Percentiles rank a stretch among this genome's conserved stretches.
phyloP scores from a whole-genome alignment of 2,797 vertebrate genomes.

The Pygocentrus nattereri region DNA sequence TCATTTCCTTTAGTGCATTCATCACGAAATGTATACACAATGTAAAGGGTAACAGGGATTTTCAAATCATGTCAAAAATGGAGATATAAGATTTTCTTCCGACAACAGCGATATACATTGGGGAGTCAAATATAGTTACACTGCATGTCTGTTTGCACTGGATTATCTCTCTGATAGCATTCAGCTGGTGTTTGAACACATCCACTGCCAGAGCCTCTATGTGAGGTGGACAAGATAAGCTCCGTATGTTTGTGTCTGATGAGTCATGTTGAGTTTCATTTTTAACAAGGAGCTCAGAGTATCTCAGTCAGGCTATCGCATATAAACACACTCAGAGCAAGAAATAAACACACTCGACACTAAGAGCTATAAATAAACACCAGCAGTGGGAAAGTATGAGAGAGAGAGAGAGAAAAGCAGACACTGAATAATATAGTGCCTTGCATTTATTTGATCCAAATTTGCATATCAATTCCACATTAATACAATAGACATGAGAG shows the following conservation, averaged over 20 bases:
- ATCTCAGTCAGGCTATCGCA: not conserved
- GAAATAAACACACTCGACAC: not conserved
- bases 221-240: not conserved
- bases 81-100: too few relatives aligned
- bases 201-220: not conserved
- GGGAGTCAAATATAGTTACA: too few relatives aligned
- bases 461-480: not conserved
- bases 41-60: too few relatives aligned
- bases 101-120: too few relatives aligned
- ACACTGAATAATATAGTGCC: not conserved
- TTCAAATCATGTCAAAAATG: too few relatives aligned
- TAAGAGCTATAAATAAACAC: conserved; percentile 4
- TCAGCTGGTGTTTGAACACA: not conserved
- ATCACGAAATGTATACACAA: too few relatives aligned
- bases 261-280: not conserved
- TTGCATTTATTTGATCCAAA: too few relatives aligned
- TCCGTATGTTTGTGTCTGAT: not conserved
- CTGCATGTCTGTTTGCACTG: not conserved
- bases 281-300: not conserved
- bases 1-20: too few relatives aligned
- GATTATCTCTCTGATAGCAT: not conserved
- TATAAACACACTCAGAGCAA: conserved; percentile 11
- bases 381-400: not conserved
- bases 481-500: not conserved
- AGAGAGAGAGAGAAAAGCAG: not conserved